Percentiles rank a stretch among this genome's conserved stretches.
Evolutionary conservation across 2,888 invertebrate species (phyloP).

Genomic region (Ariolimax columbianus): DNA sequence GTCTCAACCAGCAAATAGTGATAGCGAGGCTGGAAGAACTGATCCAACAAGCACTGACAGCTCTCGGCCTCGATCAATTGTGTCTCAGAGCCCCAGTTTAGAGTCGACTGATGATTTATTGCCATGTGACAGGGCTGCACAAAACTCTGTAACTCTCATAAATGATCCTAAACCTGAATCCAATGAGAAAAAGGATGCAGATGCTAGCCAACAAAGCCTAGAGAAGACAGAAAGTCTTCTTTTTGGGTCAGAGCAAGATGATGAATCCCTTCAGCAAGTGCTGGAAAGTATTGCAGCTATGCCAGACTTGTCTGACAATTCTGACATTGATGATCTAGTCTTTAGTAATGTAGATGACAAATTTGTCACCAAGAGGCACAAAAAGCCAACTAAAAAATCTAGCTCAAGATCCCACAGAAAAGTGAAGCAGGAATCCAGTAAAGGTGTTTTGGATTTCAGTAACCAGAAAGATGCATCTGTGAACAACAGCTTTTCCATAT

Average conservation of each 20-base stretch:
- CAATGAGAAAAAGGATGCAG: not conserved
- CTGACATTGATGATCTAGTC: slow-evolving; percentile 54
- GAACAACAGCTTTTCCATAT: slow-evolving; percentile 69
- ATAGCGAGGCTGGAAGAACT: slow-evolving; percentile 46
- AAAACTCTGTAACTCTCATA: not conserved
- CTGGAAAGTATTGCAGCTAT: slow-evolving; percentile 54
- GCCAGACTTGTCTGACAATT: slow-evolving; percentile 54
- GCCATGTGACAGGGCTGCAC: not conserved
- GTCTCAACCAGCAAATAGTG: slow-evolving; percentile 18
- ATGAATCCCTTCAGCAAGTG: slow-evolving; percentile 54
- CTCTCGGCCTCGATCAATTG: slow-evolving; percentile 21
- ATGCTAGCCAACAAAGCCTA: not conserved
- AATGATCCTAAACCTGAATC: not conserved
- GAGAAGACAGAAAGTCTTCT: not conserved
- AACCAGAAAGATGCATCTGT: slow-evolving; percentile 59
- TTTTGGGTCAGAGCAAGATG: slow-evolving; percentile 36
- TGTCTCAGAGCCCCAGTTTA: slow-evolving; percentile 30
- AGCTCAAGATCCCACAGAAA: slow-evolving; percentile 29
- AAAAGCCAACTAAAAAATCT: slow-evolving; percentile 34
- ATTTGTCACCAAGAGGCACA: slow-evolving; percentile 62
- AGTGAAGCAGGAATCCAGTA: not conserved
- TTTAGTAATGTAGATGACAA: slow-evolving; percentile 54
- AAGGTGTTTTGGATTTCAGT: not conserved
- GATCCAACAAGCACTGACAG: slow-evolving; percentile 46
- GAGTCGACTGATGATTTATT: not conserved